phyloP scores from a whole-genome alignment of 2,888 invertebrate genomes.

The Petrolisthes manimaculis region DNA sequence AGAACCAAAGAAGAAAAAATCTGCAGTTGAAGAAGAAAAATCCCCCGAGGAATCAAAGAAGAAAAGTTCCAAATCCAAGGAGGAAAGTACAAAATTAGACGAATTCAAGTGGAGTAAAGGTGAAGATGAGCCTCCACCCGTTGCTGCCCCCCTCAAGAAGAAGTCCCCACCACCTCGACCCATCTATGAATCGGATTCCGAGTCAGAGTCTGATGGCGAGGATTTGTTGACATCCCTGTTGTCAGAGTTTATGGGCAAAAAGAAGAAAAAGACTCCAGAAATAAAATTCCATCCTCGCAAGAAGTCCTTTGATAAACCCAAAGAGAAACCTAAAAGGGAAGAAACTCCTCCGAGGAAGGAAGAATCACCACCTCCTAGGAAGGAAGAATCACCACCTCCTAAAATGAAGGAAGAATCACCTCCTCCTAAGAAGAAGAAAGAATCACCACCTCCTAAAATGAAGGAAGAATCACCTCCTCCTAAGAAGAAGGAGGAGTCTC shows the following conservation, averaged over 20 bases:
- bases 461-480: neutral
- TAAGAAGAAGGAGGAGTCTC: constrained; percentile 77
- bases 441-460: neutral
- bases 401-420: neutral
- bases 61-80: neutral
- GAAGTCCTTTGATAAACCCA: constrained; percentile 11
- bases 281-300: constrained; percentile 21
- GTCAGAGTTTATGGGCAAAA: constrained; percentile 25
- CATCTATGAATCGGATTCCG: neutral
- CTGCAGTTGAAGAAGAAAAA: constrained; percentile 27
- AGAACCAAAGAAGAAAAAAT: constrained; percentile 47
- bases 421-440: neutral
- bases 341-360: neutral
- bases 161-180: constrained; percentile 2
- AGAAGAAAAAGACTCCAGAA: constrained; percentile 15
- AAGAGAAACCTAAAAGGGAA: neutral
- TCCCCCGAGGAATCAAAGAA: neutral
- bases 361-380: neutral
- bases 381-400: neutral
- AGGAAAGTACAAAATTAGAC: neutral
- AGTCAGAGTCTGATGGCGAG: constrained; percentile 22
- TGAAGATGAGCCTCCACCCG: neutral
- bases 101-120: neutral
- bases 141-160: constrained; percentile 6
- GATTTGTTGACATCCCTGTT: constrained; percentile 36